Evolutionary conservation across 2,797 vertebrate genomes (phyloP).

Genomic region (Melopsittacus undulatus): DNA sequence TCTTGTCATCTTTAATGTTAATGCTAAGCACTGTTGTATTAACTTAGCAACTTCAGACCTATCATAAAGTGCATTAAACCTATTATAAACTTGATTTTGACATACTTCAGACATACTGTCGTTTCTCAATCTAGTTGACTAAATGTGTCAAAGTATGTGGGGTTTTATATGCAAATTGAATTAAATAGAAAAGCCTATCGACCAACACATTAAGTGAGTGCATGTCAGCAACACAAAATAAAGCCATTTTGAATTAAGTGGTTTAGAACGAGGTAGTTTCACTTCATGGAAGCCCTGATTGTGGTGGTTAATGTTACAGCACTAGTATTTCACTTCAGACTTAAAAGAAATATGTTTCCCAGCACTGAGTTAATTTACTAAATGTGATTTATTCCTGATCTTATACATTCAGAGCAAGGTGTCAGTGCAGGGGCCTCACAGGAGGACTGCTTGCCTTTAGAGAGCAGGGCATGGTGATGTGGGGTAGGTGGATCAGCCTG

Average conservation of each 20-base stretch:
- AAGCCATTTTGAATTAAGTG: background rate
- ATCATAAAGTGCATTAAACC: constrained; percentile 17
- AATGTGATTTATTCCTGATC: background rate
- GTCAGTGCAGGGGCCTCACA: background rate
- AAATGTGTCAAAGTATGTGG: background rate
- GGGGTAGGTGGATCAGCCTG: background rate
- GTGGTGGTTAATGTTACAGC: background rate
- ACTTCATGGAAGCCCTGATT: background rate
- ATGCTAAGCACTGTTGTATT: background rate
- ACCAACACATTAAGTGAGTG: background rate
- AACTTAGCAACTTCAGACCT: background rate
- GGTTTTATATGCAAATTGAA: background rate
- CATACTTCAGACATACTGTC: background rate
- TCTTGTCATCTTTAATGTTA: background rate
- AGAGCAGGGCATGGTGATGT: background rate
- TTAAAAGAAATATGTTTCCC: background rate
- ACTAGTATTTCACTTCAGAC: background rate
- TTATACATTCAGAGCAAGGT: background rate
- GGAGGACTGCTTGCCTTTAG: background rate
- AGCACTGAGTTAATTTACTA: background rate
- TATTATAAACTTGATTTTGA: background rate
- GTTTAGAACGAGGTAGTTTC: background rate
- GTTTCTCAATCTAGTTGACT: background rate
- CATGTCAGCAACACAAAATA: background rate
- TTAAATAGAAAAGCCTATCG: background rate